Conservation (phyloP, 2,113 vertebrate genomes). For the Daubentonia madagascariensis region DNA sequence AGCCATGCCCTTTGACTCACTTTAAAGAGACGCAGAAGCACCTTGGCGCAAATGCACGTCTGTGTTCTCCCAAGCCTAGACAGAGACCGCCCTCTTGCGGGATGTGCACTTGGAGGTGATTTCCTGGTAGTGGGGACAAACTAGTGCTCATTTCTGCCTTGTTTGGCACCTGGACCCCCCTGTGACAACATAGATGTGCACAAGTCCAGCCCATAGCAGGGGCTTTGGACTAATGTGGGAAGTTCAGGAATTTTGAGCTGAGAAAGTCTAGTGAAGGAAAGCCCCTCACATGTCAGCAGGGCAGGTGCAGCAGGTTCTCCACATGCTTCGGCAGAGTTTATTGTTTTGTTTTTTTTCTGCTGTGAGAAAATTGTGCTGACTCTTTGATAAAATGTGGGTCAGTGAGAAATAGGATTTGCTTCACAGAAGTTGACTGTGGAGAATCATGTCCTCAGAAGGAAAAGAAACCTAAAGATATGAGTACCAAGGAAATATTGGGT, state of each 20-base stretch:
- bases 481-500: neutral
- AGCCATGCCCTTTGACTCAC: neutral
- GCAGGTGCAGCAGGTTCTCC: neutral
- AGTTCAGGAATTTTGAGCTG: neutral
- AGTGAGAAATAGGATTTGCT: neutral
- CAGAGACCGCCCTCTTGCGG: neutral
- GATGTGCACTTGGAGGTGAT: neutral
- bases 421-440: neutral
- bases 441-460: neutral
- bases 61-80: neutral
- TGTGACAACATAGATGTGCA: neutral
- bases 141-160: neutral
- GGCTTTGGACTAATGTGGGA: rapidly evolving
- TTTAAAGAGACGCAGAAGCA: neutral
- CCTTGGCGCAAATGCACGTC: neutral
- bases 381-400: neutral
- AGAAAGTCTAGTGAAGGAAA: neutral
- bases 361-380: neutral
- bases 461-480: neutral
- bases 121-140: neutral
- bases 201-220: neutral
- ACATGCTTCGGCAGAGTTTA: rapidly evolving
- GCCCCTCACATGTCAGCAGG: neutral
- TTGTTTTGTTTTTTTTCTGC: neutral
- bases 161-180: neutral